These are phyloP conservation scores for Poeciliopsis infans DNA, from an alignment of 2,797 vertebrate species.

Conservation along the genomic window DNA sequence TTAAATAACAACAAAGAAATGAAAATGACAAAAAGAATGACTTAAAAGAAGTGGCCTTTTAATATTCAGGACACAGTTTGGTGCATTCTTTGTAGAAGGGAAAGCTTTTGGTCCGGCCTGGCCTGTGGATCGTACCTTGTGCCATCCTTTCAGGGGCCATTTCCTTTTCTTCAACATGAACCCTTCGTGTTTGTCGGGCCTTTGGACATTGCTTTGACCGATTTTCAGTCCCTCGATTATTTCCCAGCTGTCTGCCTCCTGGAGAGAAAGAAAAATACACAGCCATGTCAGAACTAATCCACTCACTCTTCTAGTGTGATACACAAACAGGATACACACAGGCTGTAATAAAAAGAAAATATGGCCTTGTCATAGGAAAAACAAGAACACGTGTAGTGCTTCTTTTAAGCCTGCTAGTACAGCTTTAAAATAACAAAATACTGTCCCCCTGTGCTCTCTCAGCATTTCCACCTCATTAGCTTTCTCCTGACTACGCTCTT, in stretches of 20 bases:
- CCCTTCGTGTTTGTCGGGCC: slow-evolving; percentile 97
- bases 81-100: slow-evolving; percentile 22
- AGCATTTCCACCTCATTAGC: slow-evolving; percentile 73
- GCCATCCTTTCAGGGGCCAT: slow-evolving; percentile 99
- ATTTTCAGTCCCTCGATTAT: slow-evolving; percentile 99
- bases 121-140: slow-evolving; percentile 86
- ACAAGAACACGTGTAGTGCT: slow-evolving; percentile 12
- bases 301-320: slow-evolving; percentile 16
- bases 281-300: slow-evolving; percentile 37
- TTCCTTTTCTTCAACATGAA: slow-evolving; percentile 99
- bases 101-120: slow-evolving; percentile 14
- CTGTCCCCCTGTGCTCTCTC: slow-evolving; percentile 58
- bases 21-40: background rate
- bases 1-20: slow-evolving; percentile 23
- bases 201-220: slow-evolving; percentile 95
- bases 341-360: slow-evolving; percentile 17
- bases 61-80: slow-evolving; percentile 14
- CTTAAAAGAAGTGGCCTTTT: slow-evolving; percentile 11
- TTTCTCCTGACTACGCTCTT: slow-evolving; percentile 69
- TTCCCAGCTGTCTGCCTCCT: slow-evolving; percentile 99
- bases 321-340: slow-evolving; percentile 10
- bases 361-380: slow-evolving; percentile 17
- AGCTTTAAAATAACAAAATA: slow-evolving; percentile 44
- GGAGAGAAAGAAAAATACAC: slow-evolving; percentile 45
- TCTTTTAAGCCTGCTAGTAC: slow-evolving; percentile 1